phyloP scores from a whole-genome alignment of 1,140 invertebrate species.

The Pygmarrhopalites habei region DNA sequence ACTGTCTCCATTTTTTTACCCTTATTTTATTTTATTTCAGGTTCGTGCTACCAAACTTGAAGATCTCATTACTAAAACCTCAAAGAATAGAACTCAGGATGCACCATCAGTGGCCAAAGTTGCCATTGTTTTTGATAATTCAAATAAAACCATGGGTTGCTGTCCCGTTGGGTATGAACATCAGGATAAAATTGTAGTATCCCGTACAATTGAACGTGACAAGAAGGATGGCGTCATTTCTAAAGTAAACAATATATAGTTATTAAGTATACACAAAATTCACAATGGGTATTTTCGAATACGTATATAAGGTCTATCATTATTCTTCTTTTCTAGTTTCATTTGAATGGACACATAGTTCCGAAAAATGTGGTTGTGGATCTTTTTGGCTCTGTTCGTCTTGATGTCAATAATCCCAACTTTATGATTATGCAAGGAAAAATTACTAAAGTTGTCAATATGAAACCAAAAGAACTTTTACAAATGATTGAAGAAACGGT shows the following conservation, averaged over 20 bases:
- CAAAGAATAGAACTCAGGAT: slow-evolving; percentile 72
- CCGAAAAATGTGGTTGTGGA: slow-evolving; percentile 80
- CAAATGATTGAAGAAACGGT: slow-evolving; percentile 99
- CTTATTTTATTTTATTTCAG: neutral
- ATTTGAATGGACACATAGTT: slow-evolving; percentile 16
- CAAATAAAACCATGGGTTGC: slow-evolving; percentile 57
- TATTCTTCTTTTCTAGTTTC: slow-evolving; percentile 21
- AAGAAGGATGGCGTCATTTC: slow-evolving; percentile 23
- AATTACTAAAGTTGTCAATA: slow-evolving; percentile 98
- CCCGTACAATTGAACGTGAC: slow-evolving; percentile 66
- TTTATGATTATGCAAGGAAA: slow-evolving; percentile 99
- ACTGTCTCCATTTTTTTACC: no score
- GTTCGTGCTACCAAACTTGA: slow-evolving; percentile 77
- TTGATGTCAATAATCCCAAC: slow-evolving; percentile 99
- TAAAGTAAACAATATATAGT: slow-evolving; percentile 6
- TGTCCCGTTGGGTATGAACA: slow-evolving; percentile 89
- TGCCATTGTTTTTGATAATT: slow-evolving; percentile 92
- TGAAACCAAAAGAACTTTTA: slow-evolving; percentile 96
- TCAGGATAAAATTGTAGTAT: slow-evolving; percentile 85
- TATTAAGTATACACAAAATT: neutral
- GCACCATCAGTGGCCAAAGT: slow-evolving; percentile 64
- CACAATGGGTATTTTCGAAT: neutral
- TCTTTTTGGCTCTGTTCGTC: slow-evolving; percentile 90
- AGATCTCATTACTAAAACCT: slow-evolving; percentile 96
- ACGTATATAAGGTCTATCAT: no score